phyloP scores from a whole-genome alignment of 2,888 invertebrate species.

The Eupithecia centaureata region DNA sequence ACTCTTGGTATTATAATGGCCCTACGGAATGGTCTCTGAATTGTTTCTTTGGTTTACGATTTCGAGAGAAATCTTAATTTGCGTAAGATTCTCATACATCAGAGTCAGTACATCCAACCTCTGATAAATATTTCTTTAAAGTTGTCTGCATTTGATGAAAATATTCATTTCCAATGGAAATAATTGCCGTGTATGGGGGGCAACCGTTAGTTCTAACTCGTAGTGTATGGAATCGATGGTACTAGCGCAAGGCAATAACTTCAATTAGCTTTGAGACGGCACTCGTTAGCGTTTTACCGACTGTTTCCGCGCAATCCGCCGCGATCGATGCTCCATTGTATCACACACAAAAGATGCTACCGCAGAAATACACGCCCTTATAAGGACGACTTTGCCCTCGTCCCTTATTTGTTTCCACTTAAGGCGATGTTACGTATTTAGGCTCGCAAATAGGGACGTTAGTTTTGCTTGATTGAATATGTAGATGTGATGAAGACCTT shows the following conservation, averaged over 20 bases:
- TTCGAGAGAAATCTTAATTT: neutral
- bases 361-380: slow-evolving; percentile 70
- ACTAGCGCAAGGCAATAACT: slow-evolving; percentile 61
- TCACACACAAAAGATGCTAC: slow-evolving; percentile 74
- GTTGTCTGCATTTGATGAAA: slow-evolving; percentile 22
- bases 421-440: slow-evolving; percentile 49
- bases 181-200: slow-evolving; percentile 29
- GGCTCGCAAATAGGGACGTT: slow-evolving; percentile 39
- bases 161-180: slow-evolving; percentile 31
- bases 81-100: neutral
- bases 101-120: slow-evolving; percentile 10
- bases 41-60: slow-evolving; percentile 4
- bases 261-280: slow-evolving; percentile 69
- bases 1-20: neutral
- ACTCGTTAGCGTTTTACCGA: slow-evolving; percentile 72
- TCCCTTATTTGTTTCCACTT: slow-evolving; percentile 73
- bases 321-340: slow-evolving; percentile 79
- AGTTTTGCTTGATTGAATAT: slow-evolving; percentile 38
- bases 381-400: slow-evolving; percentile 64
- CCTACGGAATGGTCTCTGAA: neutral
- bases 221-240: slow-evolving; percentile 35
- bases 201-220: slow-evolving; percentile 29
- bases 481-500: slow-evolving; percentile 38
- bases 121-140: slow-evolving; percentile 23
- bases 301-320: slow-evolving; percentile 67